These are phyloP conservation scores for Acrocephalus scirpaceus DNA, from an alignment of 2,797 vertebrate genomes.

Conservation along the genomic window DNA sequence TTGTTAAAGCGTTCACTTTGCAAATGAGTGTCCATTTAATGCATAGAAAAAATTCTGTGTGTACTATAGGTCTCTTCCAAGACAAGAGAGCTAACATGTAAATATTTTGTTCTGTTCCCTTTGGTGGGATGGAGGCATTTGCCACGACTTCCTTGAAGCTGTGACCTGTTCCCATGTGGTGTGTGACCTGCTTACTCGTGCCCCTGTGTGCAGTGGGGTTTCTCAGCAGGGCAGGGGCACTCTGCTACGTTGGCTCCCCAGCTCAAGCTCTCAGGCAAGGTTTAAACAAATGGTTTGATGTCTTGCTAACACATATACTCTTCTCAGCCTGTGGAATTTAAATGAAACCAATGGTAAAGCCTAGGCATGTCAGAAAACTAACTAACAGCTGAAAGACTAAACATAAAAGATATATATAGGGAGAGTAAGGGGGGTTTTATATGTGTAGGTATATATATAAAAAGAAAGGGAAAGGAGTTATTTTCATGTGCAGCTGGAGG, in stretches of 20 bases:
- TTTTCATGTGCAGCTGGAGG: not conserved
- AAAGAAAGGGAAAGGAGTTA: not conserved
- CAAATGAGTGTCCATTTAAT: not conserved
- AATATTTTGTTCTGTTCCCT: not conserved
- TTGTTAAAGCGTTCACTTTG: not conserved
- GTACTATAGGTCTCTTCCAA: not conserved
- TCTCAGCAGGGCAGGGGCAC: not conserved
- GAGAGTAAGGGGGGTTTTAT: not conserved
- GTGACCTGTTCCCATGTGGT: not conserved
- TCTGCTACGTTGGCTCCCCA: fast-evolving
- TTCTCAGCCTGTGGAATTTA: not conserved
- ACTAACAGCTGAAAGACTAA: not conserved
- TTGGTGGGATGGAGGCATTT: not conserved
- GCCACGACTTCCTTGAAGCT: not conserved
- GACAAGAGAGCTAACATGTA: not conserved
- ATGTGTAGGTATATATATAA: not conserved
- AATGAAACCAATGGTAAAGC: not conserved
- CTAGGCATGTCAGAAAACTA: not conserved
- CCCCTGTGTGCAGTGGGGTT: fast-evolving
- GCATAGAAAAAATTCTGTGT: not conserved
- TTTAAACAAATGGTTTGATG: not conserved
- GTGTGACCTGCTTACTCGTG: not conserved
- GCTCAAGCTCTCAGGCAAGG: not conserved
- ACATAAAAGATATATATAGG: not conserved
- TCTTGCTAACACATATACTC: not conserved